A percentile compares a stretch with the other conserved stretches of the same genome.
phyloP scores from a whole-genome alignment of 2,888 invertebrate species.

The Leptinotarsa peninsularis region DNA sequence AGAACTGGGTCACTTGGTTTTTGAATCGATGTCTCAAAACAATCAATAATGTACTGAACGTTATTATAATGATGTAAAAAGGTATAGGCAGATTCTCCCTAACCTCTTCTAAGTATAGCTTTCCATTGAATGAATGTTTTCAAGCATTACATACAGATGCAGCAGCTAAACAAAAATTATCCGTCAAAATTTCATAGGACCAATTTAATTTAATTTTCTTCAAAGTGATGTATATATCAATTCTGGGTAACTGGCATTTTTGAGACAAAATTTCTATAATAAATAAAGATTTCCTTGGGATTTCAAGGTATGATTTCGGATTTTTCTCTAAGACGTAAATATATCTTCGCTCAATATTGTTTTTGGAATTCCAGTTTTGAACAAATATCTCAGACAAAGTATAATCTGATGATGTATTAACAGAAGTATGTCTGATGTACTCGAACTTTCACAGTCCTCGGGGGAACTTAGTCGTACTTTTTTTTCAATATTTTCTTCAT shows the following conservation, averaged over 20 bases:
- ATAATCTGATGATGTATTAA: too few species aligned
- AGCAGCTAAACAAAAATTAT: slow-evolving; percentile 10
- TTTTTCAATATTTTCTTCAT: neutral
- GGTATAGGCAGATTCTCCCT: slow-evolving; percentile 32
- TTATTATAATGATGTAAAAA: slow-evolving; percentile 22
- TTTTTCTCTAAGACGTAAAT: neutral
- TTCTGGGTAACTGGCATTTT: slow-evolving; percentile 17
- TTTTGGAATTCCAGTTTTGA: neutral
- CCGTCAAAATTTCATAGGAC: slow-evolving; percentile 13
- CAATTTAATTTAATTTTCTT: slow-evolving; percentile 3
- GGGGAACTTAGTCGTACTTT: neutral
- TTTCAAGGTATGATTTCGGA: slow-evolving; percentile 16
- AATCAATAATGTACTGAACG: slow-evolving; percentile 28
- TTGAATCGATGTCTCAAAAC: slow-evolving; percentile 28
- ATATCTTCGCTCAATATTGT: slow-evolving; percentile 4
- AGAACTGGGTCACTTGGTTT: slow-evolving; percentile 3
- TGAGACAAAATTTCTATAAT: neutral
- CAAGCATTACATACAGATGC: neutral
- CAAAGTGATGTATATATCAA: slow-evolving; percentile 14
- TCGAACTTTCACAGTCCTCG: neutral
- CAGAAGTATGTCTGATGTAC: neutral
- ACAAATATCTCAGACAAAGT: too few species aligned
- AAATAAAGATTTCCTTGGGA: neutral
- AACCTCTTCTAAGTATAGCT: slow-evolving; percentile 11
- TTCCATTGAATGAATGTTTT: slow-evolving; percentile 29